Conservation (phyloP, 2,888 invertebrate species). For the Diplazon laetatorius region DNA sequence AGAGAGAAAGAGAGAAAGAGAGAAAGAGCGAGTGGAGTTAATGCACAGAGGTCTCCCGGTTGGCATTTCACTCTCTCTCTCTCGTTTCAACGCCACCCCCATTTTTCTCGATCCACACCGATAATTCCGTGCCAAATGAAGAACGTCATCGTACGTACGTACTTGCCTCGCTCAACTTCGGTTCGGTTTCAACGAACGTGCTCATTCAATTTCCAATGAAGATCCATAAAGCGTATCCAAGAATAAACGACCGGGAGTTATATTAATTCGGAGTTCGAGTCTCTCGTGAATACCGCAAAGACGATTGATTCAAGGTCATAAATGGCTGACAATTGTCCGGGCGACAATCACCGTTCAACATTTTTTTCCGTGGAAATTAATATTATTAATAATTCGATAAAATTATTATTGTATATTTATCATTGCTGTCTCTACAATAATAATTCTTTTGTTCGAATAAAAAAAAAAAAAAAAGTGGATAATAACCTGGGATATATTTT, state of each 20-base stretch:
- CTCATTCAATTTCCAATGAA: slow-evolving; percentile 56
- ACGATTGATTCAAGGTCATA: not conserved
- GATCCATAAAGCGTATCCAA: slow-evolving; percentile 49
- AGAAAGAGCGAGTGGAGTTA: slow-evolving; percentile 15
- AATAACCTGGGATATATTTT: too few relatives aligned
- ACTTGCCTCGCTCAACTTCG: not conserved
- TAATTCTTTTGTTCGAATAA: too few relatives aligned
- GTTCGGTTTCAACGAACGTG: slow-evolving; percentile 8
- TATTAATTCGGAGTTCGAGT: slow-evolving; percentile 41
- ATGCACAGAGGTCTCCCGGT: slow-evolving; percentile 42
- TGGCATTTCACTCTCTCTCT: not conserved
- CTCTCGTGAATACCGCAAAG: not conserved
- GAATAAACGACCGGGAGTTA: slow-evolving; percentile 45
- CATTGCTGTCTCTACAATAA: too few relatives aligned
- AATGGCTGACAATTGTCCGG: too few relatives aligned
- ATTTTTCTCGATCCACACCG: slow-evolving; percentile 55
- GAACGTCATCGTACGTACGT: slow-evolving; percentile 56
- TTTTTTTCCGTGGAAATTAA: too few relatives aligned
- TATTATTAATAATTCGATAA: too few relatives aligned
- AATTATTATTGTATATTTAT: too few relatives aligned
- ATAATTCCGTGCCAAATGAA: slow-evolving; percentile 58
- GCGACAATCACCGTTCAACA: too few relatives aligned
- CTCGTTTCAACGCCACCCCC: not conserved
- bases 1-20: too few relatives aligned
- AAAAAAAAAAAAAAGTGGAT: too few relatives aligned